Conservation (phyloP, 1,140 invertebrate species). For the Habropoda laboriosa region DNA sequence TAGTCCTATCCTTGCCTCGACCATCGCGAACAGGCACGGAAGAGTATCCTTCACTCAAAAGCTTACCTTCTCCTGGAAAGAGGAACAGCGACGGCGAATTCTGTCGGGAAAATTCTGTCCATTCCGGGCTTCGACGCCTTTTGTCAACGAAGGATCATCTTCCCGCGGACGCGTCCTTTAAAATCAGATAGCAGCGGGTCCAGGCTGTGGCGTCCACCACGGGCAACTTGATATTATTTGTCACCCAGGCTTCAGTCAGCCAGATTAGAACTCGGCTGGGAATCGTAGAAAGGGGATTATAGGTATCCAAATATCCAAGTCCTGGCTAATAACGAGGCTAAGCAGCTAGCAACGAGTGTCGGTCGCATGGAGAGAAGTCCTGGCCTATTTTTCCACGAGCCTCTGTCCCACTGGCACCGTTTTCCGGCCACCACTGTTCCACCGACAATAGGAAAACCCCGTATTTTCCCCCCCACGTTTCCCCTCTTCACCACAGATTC, state of each 20-base stretch:
- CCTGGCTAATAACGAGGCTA: conserved; percentile 67
- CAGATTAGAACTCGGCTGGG: conserved; percentile 65
- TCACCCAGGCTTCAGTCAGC: conserved; percentile 71
- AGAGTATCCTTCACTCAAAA: not conserved
- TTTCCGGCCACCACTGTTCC: not conserved
- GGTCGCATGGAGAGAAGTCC: conserved; percentile 1
- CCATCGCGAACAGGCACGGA: too few species aligned
- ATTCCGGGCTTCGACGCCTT: conserved; percentile 22
- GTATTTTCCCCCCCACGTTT: not conserved
- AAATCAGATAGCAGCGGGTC: conserved; percentile 66
- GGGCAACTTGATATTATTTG: conserved; percentile 75
- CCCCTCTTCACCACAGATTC: conserved; percentile 46
- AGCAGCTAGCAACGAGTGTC: conserved; percentile 48
- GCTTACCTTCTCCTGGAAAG: not conserved
- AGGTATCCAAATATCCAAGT: conserved; percentile 78
- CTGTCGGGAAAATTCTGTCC: conserved; percentile 13
- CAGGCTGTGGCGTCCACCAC: conserved; percentile 7
- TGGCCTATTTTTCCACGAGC: conserved; percentile 41
- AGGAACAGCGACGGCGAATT: conserved; percentile 29
- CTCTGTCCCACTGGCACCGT: conserved; percentile 17
- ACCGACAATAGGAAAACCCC: conserved; percentile 6
- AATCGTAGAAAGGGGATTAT: conserved; percentile 74
- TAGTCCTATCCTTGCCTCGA: not conserved
- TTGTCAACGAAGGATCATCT: conserved; percentile 56
- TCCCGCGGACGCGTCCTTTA: conserved; percentile 34